Evolutionary conservation across 2,113 vertebrate species (phyloP), one percentile per base, ranked within the genome.

Genomic region (Felis chaus): DNA sequence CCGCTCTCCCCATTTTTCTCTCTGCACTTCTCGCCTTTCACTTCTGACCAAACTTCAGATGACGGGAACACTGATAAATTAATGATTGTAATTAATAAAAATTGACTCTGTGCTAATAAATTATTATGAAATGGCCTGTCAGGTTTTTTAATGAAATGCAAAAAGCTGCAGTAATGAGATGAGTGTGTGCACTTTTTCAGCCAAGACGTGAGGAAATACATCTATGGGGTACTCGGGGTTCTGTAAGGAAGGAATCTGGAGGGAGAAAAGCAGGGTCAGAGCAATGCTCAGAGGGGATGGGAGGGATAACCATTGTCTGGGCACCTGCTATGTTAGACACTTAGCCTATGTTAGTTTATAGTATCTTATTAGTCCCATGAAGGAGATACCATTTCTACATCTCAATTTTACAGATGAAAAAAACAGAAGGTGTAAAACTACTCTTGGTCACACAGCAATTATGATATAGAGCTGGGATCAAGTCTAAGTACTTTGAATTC

Each of bases 11-110:
- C 94, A 86, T 97, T 98, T 97, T 95, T 97, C 97, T 96, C 93
- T 91, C 92, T 91, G 90, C 66, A 79, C 95, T 96, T 97, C 97
- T 97, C 9, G 53, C 97, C 96, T 97, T 97, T 97, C 97, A 96
- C 97, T 97, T 97, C 97, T 98, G 92, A 96, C 97, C 97, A 97
- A 98, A 97, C 97, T 98, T 98, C 68, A 33, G 97, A 97, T 97
- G 97, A 98, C 90, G 92, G 97, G 97, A 98, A 98, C 97, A 97
- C 95, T 97, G 97, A 98, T 98, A 98, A 98, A 98, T 98, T 98
- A 98, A 98, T 97, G 97, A 97, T 97, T 78, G 96, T 91, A 98
- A 98, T 98, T 98, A 98, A 98, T 98, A 98, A 98, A 98, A 98
- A 97, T 97, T 93, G 98, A 98, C 97, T 97, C 97, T 66, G 84